Percentiles rank a stretch among this genome's conserved stretches.
These are phyloP conservation scores for Columba janthina DNA, from an alignment of 2,113 vertebrate genomes.

Conservation along the genomic window DNA sequence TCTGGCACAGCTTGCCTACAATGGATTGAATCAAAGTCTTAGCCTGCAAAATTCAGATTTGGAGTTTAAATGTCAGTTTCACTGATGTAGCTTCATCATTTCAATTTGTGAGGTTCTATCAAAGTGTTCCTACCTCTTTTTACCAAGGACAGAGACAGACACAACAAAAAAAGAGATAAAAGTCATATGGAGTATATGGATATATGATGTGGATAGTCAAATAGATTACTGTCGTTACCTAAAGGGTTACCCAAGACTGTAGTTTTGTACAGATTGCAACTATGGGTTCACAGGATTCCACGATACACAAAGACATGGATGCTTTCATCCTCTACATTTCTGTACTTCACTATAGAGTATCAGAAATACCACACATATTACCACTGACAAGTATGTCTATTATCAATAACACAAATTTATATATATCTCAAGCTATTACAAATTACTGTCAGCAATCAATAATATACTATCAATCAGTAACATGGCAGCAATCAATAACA, in stretches of 20 bases:
- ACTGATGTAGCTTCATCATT: neutral
- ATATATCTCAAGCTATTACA: neutral
- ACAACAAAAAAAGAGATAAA: neutral
- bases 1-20: neutral
- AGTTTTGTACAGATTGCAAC: neutral
- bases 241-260: neutral
- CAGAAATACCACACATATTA: neutral
- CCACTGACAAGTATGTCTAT: neutral
- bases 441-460: neutral
- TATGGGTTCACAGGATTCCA: fast-evolving
- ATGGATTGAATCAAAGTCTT: neutral
- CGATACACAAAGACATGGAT: neutral
- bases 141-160: neutral
- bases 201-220: neutral
- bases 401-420: neutral
- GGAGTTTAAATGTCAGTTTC: neutral
- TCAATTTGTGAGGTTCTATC: neutral
- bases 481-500: neutral
- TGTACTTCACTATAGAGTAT: neutral
- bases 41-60: neutral
- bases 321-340: neutral
- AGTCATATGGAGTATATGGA: neutral
- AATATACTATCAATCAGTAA: neutral
- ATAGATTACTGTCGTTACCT: neutral
- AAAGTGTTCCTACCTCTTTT: neutral